Base-by-base conservation (phyloP, 92 coral and sea anemone species). In the Parazoanthus swiftii region DNA sequence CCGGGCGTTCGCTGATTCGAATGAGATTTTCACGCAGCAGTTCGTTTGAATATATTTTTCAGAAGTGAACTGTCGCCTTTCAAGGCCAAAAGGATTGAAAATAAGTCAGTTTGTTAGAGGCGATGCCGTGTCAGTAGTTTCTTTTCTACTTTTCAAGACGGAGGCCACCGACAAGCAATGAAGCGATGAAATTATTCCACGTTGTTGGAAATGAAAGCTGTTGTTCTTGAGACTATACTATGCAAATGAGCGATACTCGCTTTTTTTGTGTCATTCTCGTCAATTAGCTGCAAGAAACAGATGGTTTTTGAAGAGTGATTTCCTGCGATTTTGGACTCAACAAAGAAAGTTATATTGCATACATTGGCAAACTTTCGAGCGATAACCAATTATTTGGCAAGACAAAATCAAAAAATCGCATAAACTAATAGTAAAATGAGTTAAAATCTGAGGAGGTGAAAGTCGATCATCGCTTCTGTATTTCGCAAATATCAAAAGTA, bases 261-360 rank as follows among this genome's bases (percentile, higher is more conserved):
- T 35, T 67, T 48, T 48, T 70, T 1, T 18, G 26, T 84, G 26
- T 72, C 68, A 26, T 26, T 46, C 78, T 46, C 44, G 78, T 84
- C 79, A 84, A 70, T 84, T 46, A 84, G 11, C 33, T 44, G 43
- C 33, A 18, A 15, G 44, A 16, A 71, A 78, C 87, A 84, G 87
- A 84, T 84, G 87, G 56, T 43, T 84, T 71, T 44, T 72, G 14
- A n/a, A 23, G 70, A 20, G 51, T 25, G n/a, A 76, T 76, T 76
- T 20, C 25, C 80, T 76, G 80, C n/a, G 51, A 76, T 76, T 76
- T 39, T 76, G 54, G 21, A 20, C 25, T 63, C 70, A 54, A 54
- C 59, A 54, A 54, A 54, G 9, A 54, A 54, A 0, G 59, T 54
- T 54, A 54, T 54, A 54, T 54, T 54, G 59, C 20, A 54, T 54